These are phyloP conservation scores for Drosophila cognata DNA, from an alignment of 2,888 invertebrate genomes.

Conservation along the genomic window DNA sequence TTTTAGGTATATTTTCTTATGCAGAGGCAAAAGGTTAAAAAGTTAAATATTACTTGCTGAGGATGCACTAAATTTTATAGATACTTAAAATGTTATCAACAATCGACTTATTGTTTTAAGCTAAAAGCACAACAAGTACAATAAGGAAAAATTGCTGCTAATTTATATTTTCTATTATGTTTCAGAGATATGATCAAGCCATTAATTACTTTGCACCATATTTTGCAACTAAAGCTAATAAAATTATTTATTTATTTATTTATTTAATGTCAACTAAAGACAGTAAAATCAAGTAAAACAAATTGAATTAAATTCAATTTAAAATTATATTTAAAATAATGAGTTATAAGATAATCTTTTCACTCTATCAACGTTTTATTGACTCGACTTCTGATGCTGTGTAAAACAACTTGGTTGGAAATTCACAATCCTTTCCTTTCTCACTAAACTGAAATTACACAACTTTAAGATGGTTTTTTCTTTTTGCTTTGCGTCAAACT, in stretches of 20 bases:
- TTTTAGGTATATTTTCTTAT: not conserved
- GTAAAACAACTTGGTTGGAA: not conserved
- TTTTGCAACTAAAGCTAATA: not conserved
- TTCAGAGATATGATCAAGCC: not conserved
- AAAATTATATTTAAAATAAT: not conserved
- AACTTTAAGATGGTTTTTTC: conserved; percentile 5
- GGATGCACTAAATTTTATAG: not conserved
- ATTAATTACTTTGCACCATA: not conserved
- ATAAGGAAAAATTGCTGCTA: not conserved
- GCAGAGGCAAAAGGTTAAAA: not conserved
- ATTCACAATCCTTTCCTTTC: not conserved
- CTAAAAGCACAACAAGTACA: not conserved
- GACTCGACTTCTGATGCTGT: not conserved
- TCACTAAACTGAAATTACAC: not conserved
- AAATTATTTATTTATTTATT: not conserved
- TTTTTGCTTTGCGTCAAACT: not conserved
- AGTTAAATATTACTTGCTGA: not conserved
- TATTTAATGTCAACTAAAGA: not conserved
- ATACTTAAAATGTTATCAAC: not conserved
- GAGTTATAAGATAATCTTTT: no score
- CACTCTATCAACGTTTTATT: not conserved
- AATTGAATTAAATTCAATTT: not conserved
- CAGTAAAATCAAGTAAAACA: not conserved
- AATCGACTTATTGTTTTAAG: not conserved
- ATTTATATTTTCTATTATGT: not conserved